These are phyloP conservation scores for Bujurquina vittata DNA, from an alignment of 2,113 vertebrate species.

Conservation along the genomic window DNA sequence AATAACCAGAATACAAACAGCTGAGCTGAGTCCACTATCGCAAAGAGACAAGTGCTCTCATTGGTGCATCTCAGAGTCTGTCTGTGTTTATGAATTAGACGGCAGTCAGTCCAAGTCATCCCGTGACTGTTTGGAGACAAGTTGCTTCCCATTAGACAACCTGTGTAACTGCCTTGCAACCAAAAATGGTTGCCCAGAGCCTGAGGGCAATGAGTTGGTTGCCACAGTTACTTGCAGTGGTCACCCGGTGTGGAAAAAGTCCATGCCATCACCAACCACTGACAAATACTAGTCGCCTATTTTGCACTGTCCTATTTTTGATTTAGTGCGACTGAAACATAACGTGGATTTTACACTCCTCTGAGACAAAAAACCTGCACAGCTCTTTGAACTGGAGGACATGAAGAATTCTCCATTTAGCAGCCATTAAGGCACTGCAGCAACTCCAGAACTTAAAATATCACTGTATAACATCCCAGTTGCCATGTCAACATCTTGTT, in stretches of 20 bases:
- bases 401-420: neutral
- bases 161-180: neutral
- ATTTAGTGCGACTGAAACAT: neutral
- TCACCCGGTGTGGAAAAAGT: neutral
- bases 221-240: rapidly evolving
- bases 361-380: neutral
- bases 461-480: neutral
- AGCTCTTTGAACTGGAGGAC: neutral
- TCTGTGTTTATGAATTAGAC: no score
- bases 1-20: no score
- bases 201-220: neutral
- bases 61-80: no score
- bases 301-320: neutral
- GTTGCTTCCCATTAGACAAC: neutral
- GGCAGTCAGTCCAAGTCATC: no score
- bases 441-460: neutral
- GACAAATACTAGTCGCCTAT: neutral
- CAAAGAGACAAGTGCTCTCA: no score
- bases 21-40: no score
- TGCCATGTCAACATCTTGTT: neutral
- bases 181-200: neutral
- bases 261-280: neutral
- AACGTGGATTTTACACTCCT: neutral
- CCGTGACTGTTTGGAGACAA: rapidly evolving
- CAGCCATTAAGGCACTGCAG: neutral